A percentile compares a stretch with the other conserved stretches of the same genome.
Evolutionary conservation across 2,113 vertebrate species (phyloP).

Genomic region (Mormoops blainvillei): DNA sequence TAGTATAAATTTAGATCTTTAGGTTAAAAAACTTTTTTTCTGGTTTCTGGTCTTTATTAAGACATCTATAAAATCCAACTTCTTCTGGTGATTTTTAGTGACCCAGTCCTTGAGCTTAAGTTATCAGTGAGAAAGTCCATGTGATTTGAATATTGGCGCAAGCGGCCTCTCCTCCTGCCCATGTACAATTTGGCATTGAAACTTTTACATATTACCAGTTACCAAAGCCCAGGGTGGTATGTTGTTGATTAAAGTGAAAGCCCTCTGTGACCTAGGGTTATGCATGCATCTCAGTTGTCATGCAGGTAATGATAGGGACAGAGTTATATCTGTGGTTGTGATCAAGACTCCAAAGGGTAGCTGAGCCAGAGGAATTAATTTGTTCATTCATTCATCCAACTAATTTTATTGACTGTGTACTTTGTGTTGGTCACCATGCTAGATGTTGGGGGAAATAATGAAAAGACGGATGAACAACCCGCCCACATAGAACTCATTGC

Average conservation of each 20-base stretch:
- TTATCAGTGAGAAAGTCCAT: background rate
- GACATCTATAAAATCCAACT: background rate
- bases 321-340: background rate
- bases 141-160: background rate
- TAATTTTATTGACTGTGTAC: background rate
- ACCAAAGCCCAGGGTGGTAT: background rate
- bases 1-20: slow-evolving; percentile 17
- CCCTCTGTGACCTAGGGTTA: background rate
- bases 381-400: background rate
- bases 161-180: background rate
- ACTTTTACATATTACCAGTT: background rate
- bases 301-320: background rate
- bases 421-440: background rate
- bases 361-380: background rate
- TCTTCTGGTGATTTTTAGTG: slow-evolving; percentile 9
- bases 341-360: background rate
- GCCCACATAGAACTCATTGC: background rate
- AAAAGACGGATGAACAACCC: background rate
- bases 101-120: background rate
- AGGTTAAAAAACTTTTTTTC: background rate
- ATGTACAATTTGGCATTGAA: background rate
- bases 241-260: background rate
- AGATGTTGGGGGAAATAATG: background rate
- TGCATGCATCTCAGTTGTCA: background rate
- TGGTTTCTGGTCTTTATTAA: background rate